A percentile compares a stretch with the other conserved stretches of the same genome.
phyloP scores from a whole-genome alignment of 2,888 invertebrate species.

The Pemphredon lugubris region DNA sequence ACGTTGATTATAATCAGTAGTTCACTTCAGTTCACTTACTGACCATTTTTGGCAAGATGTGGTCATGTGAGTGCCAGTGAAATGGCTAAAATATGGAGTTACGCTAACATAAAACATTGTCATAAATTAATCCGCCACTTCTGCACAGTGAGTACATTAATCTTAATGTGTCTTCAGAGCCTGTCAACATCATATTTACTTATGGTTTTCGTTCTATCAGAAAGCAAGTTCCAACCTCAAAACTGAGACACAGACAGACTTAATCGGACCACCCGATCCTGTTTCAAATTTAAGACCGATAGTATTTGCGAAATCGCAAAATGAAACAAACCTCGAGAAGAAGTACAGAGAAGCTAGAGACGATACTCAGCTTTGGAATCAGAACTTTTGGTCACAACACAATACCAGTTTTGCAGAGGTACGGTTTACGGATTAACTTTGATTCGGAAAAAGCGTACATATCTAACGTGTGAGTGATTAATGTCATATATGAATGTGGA shows the following conservation, averaged over 20 bases:
- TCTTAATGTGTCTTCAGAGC: not conserved
- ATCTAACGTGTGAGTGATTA: not conserved
- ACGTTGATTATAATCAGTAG: no score
- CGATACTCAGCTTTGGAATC: slow-evolving; percentile 91
- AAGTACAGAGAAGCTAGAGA: slow-evolving; percentile 85
- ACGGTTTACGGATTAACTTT: slow-evolving; percentile 29
- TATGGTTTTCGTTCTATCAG: slow-evolving; percentile 25
- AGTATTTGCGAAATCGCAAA: slow-evolving; percentile 84
- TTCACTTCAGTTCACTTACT: no score
- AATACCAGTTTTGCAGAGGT: slow-evolving; percentile 89
- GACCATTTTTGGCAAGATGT: no score
- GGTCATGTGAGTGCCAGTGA: no score
- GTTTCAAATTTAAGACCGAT: slow-evolving; percentile 90
- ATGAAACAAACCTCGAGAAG: slow-evolving; percentile 87
- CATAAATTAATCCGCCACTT: slow-evolving; percentile 21
- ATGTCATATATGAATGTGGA: slow-evolving; percentile 40
- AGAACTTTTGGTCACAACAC: slow-evolving; percentile 91
- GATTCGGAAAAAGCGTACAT: not conserved
- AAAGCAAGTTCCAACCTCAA: slow-evolving; percentile 41
- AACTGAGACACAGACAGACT: slow-evolving; percentile 30
- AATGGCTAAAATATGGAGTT: no score
- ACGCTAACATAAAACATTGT: no score
- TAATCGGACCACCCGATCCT: slow-evolving; percentile 90
- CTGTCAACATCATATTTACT: not conserved
- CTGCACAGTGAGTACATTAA: slow-evolving; percentile 36